A percentile compares a stretch with the other conserved stretches of the same genome.
Evolutionary conservation across 1,140 invertebrate species (phyloP).

Genomic region (Anastrepha ludens): DNA sequence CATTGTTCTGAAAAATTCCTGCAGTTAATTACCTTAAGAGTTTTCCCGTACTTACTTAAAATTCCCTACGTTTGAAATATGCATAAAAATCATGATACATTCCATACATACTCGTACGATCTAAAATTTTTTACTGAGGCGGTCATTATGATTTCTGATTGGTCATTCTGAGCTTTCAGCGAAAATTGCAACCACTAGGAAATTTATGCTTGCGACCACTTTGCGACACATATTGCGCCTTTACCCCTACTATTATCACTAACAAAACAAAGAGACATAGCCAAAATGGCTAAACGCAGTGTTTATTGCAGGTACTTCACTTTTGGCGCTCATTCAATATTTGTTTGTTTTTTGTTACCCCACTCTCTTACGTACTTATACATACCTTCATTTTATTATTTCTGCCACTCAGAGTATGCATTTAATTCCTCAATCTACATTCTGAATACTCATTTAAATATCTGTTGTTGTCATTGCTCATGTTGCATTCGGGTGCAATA

Average conservation of each 20-base stretch:
- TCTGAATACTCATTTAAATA: background rate
- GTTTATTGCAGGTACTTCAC: background rate
- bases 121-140: too few species aligned
- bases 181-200: background rate
- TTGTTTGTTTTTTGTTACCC: background rate
- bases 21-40: too few species aligned
- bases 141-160: background rate
- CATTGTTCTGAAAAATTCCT: too few species aligned
- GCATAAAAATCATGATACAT: too few species aligned
- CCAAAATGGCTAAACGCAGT: background rate
- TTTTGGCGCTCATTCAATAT: background rate
- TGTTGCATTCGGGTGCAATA: slow-evolving; percentile 9
- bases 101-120: too few species aligned
- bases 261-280: background rate
- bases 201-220: background rate
- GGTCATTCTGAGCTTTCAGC: background rate
- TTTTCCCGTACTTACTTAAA: too few species aligned
- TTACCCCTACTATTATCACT: background rate
- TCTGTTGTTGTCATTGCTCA: background rate
- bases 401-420: background rate
- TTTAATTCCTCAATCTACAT: slow-evolving; percentile 14
- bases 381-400: background rate
- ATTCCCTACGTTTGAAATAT: too few species aligned
- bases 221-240: background rate
- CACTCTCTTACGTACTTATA: background rate